These are phyloP conservation scores for Cossypha dichroa DNA, from an alignment of 2,797 vertebrate genomes.

Conservation along the genomic window DNA sequence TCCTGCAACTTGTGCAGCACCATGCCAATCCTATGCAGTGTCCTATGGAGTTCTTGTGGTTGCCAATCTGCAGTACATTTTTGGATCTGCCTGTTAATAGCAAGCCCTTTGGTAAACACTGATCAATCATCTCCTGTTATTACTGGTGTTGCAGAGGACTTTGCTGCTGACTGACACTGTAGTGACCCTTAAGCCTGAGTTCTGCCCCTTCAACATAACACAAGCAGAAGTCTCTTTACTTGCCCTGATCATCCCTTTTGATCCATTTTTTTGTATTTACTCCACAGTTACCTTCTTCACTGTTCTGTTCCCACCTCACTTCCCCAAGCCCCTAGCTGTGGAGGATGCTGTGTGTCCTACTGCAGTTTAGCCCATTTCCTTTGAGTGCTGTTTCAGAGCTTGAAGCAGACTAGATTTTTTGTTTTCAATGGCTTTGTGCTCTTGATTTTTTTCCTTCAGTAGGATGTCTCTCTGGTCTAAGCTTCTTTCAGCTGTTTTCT, in stretches of 20 bases:
- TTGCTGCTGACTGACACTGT: neutral
- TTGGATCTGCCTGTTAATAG: neutral
- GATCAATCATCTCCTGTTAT: neutral
- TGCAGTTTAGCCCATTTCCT: neutral
- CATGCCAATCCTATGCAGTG: neutral
- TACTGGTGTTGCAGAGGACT: neutral
- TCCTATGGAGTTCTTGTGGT: neutral
- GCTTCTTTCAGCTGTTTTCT: neutral
- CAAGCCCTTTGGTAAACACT: neutral
- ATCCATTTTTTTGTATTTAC: neutral
- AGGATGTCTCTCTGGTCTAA: neutral
- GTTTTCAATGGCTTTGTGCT: neutral
- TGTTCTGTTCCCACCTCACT: neutral
- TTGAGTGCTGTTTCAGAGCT: neutral
- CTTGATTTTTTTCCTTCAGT: neutral
- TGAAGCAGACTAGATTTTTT: neutral
- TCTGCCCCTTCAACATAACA: neutral
- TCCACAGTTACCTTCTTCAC: neutral
- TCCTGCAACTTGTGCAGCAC: neutral
- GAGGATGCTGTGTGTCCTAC: neutral
- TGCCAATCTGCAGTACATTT: neutral
- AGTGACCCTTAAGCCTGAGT: neutral
- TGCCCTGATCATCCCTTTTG: neutral
- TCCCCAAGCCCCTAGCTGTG: fast-evolving
- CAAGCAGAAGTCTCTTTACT: neutral